A percentile compares a stretch with the other conserved stretches of the same genome.
Evolutionary conservation across 1,140 invertebrate species (phyloP).

Genomic region (Drosophila mayri): DNA sequence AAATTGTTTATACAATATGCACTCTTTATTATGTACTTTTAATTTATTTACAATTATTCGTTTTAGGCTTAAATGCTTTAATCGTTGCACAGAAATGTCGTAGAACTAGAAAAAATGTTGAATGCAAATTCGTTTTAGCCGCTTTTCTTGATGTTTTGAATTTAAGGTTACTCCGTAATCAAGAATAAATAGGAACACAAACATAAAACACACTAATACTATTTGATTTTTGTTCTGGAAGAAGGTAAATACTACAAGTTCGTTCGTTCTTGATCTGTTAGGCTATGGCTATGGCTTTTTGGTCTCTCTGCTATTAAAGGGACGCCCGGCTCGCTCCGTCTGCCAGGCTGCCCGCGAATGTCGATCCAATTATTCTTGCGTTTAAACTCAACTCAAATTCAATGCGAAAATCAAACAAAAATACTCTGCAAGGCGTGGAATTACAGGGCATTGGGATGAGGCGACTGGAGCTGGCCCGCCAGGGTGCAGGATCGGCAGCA

Average conservation of each 20-base stretch:
- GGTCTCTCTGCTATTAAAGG: slow-evolving; percentile 55
- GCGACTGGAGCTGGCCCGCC: slow-evolving; percentile 88
- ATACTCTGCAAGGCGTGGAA: slow-evolving; percentile 48
- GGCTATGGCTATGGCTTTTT: slow-evolving; percentile 65
- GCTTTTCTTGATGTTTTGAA: slow-evolving; percentile 71
- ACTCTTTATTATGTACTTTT: slow-evolving; percentile 79
- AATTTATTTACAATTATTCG: slow-evolving; percentile 81
- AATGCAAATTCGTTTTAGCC: slow-evolving; percentile 75
- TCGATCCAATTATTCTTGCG: slow-evolving; percentile 54
- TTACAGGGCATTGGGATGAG: slow-evolving; percentile 79
- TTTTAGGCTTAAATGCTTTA: slow-evolving; percentile 76
- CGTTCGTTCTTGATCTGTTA: slow-evolving; percentile 58
- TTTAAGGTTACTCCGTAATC: slow-evolving; percentile 66
- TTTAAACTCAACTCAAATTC: slow-evolving; percentile 66
- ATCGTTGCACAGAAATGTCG: slow-evolving; percentile 75
- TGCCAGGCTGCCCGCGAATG: slow-evolving; percentile 18
- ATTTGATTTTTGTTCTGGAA: slow-evolving; percentile 73
- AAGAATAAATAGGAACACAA: slow-evolving; percentile 82
- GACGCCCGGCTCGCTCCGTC: background rate
- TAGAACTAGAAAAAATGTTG: slow-evolving; percentile 66
- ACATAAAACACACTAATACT: slow-evolving; percentile 77
- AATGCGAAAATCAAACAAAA: slow-evolving; percentile 58
- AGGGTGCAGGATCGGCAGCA: slow-evolving; percentile 96
- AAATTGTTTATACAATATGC: slow-evolving; percentile 58
- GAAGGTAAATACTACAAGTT: slow-evolving; percentile 56